Evolutionary conservation across 1,140 invertebrate genomes (phyloP).

Genomic region (Thalassaphorura encarpata): DNA sequence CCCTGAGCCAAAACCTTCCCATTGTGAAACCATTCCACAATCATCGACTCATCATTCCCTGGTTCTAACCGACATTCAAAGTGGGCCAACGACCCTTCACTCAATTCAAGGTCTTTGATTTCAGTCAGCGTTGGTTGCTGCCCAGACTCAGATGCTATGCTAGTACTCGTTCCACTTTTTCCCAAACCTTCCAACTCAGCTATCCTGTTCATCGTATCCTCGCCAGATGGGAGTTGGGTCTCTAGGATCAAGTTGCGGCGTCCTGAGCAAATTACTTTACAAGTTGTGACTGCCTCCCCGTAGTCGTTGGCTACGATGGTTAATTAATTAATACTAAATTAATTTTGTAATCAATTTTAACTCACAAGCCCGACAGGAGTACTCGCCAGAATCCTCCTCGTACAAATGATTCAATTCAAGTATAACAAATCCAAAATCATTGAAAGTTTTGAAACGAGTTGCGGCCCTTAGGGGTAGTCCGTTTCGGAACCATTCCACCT

Average conservation of each 20-base stretch:
- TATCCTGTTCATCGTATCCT: constrained; percentile 77
- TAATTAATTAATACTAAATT: too few species aligned
- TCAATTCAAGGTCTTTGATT: constrained; percentile 68
- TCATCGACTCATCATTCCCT: constrained; percentile 77
- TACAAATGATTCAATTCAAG: constrained; percentile 90
- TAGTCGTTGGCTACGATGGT: too few species aligned
- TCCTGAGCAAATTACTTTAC: constrained; percentile 67
- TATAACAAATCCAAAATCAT: constrained; percentile 90
- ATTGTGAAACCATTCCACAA: constrained; percentile 94
- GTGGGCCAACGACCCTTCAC: constrained; percentile 81
- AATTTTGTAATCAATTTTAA: too few species aligned
- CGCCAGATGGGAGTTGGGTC: constrained; percentile 70
- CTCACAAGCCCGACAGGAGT: constrained; percentile 77
- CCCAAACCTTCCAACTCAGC: constrained; percentile 82
- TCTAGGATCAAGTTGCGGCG: constrained; percentile 85
- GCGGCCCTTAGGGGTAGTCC: constrained; percentile 78
- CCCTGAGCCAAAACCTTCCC: constrained; percentile 73
- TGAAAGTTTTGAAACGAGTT: constrained; percentile 78
- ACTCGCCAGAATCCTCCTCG: constrained; percentile 87
- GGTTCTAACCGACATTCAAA: constrained; percentile 74
- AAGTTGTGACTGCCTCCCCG: constrained; percentile 86
- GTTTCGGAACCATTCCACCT: constrained; percentile 95
- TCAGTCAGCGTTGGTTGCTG: constrained; percentile 83
- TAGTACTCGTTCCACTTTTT: constrained; percentile 34
- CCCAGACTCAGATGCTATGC: constrained; percentile 47